These are phyloP conservation scores for Drosophila phalerata DNA, from an alignment of 2,888 invertebrate genomes.

Conservation along the genomic window DNA sequence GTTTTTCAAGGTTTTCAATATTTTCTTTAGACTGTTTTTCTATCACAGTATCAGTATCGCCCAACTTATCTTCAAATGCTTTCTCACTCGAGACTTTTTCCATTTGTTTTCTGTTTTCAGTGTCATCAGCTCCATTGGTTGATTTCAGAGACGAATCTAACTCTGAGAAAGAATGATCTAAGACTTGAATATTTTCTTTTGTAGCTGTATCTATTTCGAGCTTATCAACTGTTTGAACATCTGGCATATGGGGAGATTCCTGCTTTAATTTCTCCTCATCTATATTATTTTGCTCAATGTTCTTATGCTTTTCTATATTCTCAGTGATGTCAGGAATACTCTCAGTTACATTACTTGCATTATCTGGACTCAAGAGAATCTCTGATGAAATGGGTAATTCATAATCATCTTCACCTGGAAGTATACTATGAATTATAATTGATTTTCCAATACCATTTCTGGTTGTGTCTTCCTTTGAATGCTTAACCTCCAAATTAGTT, in stretches of 20 bases:
- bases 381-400: constrained; percentile 6
- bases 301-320: background rate
- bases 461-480: background rate
- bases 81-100: background rate
- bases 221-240: background rate
- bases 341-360: background rate
- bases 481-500: background rate
- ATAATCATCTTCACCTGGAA: constrained; percentile 39
- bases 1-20: background rate
- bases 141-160: background rate
- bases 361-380: background rate
- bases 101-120: background rate
- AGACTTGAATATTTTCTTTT: background rate
- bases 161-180: background rate
- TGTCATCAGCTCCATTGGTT: background rate
- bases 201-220: background rate
- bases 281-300: background rate
- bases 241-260: background rate
- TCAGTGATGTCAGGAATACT: background rate
- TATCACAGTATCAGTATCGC: background rate
- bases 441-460: constrained; percentile 19
- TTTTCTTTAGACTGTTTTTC: background rate
- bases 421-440: constrained; percentile 30
- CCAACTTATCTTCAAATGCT: background rate
- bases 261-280: background rate